These are phyloP conservation scores for Chaenogobius annularis DNA, from an alignment of 2,113 vertebrate genomes.

Conservation along the genomic window DNA sequence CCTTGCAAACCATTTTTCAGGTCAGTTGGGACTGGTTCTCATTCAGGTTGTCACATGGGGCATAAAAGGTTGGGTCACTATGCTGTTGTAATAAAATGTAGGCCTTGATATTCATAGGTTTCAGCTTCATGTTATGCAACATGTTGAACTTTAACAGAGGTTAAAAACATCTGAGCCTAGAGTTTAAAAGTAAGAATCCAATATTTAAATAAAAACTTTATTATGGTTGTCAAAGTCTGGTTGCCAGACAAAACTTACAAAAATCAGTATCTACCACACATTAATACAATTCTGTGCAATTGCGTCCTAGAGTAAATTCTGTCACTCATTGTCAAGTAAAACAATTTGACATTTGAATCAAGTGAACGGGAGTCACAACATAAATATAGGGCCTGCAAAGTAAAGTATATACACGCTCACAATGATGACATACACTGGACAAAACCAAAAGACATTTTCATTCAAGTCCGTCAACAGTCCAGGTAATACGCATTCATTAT, in stretches of 20 bases:
- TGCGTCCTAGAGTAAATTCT: slow-evolving; percentile 46
- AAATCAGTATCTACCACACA: slow-evolving; percentile 72
- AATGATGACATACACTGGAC: slow-evolving; percentile 48
- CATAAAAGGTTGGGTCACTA: no score
- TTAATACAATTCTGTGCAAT: slow-evolving; percentile 72
- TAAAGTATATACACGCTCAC: slow-evolving; percentile 56
- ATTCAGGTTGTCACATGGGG: no score
- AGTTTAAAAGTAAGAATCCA: background rate
- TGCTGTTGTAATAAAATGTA: no score
- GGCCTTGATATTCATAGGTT: no score
- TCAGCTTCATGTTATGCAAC: no score
- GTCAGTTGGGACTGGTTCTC: no score
- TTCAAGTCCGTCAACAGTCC: slow-evolving; percentile 46
- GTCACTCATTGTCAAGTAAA: slow-evolving; percentile 40
- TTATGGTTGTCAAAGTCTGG: slow-evolving; percentile 79
- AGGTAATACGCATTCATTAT: slow-evolving; percentile 49
- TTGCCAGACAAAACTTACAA: slow-evolving; percentile 82
- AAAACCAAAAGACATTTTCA: slow-evolving; percentile 27
- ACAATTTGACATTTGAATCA: slow-evolving; percentile 27
- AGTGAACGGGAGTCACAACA: slow-evolving; percentile 52
- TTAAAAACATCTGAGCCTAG: no score
- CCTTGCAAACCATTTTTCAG: no score
- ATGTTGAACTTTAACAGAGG: no score
- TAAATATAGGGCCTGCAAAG: slow-evolving; percentile 60
- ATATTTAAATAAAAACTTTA: slow-evolving; percentile 68